Conservation (phyloP, 2,888 invertebrate species). For the Athalia cordata region DNA sequence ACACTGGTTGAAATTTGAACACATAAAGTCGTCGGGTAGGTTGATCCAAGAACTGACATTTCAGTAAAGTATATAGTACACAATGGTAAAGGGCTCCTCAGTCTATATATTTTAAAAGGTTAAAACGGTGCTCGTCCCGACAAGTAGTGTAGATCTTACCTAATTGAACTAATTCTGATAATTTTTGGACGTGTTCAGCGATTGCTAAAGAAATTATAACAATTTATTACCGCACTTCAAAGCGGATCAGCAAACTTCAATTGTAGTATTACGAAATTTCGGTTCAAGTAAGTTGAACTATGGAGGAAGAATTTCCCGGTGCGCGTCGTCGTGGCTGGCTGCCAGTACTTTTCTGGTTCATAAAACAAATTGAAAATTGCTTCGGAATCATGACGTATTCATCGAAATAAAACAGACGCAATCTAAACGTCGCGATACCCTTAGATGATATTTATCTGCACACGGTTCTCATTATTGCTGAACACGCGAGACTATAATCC, state of each 20-base stretch:
- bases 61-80: conserved; percentile 19
- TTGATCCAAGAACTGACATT: conserved; percentile 35
- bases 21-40: conserved; percentile 17
- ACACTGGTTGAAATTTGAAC: not conserved
- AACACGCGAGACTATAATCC: no score
- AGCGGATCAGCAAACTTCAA: no score
- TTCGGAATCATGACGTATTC: no score
- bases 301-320: not conserved
- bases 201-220: not conserved
- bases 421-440: no score
- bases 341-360: not conserved
- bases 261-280: not conserved
- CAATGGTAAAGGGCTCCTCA: conserved; percentile 30
- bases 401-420: not conserved
- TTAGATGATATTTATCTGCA: no score
- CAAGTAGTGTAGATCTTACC: not conserved
- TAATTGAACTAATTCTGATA: not conserved
- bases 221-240: no score
- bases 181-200: not conserved
- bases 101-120: conserved; percentile 38
- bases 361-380: not conserved
- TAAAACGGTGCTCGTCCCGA: conserved; percentile 8
- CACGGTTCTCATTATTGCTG: no score
- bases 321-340: no score
- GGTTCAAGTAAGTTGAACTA: not conserved